These are phyloP conservation scores for Parazoanthus darwini DNA, from an alignment of 92 coral and sea anemone genomes.

Conservation along the genomic window DNA sequence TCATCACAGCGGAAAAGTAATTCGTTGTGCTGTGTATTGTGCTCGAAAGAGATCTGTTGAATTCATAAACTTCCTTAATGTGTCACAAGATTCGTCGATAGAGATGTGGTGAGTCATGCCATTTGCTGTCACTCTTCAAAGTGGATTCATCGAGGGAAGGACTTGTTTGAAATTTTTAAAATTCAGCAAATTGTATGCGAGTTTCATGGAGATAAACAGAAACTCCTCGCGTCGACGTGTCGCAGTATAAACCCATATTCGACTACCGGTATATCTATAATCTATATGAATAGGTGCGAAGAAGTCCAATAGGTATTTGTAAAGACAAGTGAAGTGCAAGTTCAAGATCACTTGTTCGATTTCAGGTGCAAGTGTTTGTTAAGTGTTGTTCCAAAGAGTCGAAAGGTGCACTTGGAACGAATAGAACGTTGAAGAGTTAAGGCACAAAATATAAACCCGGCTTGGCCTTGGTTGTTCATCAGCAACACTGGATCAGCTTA, in stretches of 20 bases:
- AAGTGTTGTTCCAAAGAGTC: neutral
- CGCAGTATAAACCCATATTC: neutral
- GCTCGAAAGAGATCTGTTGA: neutral
- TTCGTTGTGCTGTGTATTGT: neutral
- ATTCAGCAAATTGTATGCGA: neutral
- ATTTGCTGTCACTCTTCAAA: neutral
- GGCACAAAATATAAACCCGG: neutral
- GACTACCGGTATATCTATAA: no score
- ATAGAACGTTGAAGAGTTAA: neutral
- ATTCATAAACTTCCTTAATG: neutral
- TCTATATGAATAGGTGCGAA: no score
- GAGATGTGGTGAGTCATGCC: no score
- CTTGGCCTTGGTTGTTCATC: no score
- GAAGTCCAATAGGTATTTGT: neutral
- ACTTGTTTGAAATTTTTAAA: neutral
- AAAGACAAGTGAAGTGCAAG: neutral
- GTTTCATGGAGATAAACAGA: conserved; percentile 1
- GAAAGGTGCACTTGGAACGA: neutral
- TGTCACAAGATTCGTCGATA: neutral
- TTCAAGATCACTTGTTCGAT: neutral
- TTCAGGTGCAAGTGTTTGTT: neutral
- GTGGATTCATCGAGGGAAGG: neutral
- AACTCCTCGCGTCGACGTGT: neutral
- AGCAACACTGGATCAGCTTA: no score
- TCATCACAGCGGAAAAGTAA: neutral